Base-by-base conservation (phyloP, 2,113 vertebrate species). In the Lepisosteus oculatus region DNA sequence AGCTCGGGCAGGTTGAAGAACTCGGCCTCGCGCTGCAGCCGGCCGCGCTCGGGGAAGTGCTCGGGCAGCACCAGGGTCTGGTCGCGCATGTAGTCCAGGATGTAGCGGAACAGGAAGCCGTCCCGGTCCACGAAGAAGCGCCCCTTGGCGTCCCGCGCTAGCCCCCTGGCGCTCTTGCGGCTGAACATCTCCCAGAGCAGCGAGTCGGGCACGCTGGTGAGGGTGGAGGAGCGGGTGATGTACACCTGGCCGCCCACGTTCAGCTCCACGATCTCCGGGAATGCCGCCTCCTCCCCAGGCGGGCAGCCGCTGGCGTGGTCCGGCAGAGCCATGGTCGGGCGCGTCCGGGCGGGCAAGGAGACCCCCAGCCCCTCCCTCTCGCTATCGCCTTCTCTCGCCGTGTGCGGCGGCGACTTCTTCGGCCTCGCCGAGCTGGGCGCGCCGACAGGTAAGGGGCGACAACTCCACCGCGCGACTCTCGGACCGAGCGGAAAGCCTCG, bases 221-320 rank as follows among this genome's bases (percentile, higher is more conserved):
- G 89, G 6, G 96, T 98, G 13, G 93, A 92, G 81, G 91, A 95
- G 44, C 94, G 95, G 9, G 96, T 98, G 80, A 98, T 96, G 73
- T 98, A 98, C 75, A 97, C 95, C 83, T 98, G 96, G 0, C 96
- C 95, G 0, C 96, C 96, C 41, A 98, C 96, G 0, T 98, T 97
- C 67, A 98, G 93, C 84, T 98, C 96, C 43, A 98, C 87, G 64
- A 98, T 96, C 70, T 98, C 95, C 0, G 95, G 94, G 81, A 97
- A 97, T 66, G 85, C 70, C 3, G 79, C 74, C 47, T 95, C 93
- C 63, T 96, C 93, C 17, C 64, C 70, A 45, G 85, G 83, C 78
- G 92, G 86, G 79, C 76, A 75, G 11, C 88, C 82, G 67, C 90
- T 84, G 2, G 83, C 0, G 12, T 84, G 81, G 54, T 95, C 94